Evolutionary conservation across 2,888 invertebrate genomes (phyloP).

Genomic region (Megaustenia siamemsis): DNA sequence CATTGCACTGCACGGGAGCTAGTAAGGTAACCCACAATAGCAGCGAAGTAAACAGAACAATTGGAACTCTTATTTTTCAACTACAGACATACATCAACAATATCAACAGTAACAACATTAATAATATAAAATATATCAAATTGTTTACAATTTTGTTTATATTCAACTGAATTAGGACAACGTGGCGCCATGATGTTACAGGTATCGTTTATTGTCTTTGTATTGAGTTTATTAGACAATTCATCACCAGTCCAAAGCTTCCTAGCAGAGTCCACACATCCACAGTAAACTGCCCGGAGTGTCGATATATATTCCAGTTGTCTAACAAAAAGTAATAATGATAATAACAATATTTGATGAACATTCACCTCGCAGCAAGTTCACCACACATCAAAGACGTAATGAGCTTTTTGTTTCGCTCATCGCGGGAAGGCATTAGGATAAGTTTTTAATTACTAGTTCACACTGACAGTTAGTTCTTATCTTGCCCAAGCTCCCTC

Average conservation of each 20-base stretch:
- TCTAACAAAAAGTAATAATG: not conserved
- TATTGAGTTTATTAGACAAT: not conserved
- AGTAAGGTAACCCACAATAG: too few species aligned
- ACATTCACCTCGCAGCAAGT: not conserved
- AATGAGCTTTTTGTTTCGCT: not conserved
- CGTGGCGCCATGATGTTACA: not conserved
- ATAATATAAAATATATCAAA: too few species aligned
- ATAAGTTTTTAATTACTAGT: constrained; percentile 16
- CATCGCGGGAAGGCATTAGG: not conserved
- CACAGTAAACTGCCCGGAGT: not conserved
- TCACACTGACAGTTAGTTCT: not conserved
- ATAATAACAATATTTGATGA: constrained; percentile 5
- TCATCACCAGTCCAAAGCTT: not conserved
- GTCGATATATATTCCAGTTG: not conserved
- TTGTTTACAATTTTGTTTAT: not conserved
- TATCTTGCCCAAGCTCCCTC: not conserved
- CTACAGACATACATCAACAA: too few species aligned
- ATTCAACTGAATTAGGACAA: not conserved
- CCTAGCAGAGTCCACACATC: not conserved
- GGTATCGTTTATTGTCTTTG: not conserved
- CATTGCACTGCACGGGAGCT: too few species aligned
- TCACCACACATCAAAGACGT: constrained; percentile 8
- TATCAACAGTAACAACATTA: too few species aligned
- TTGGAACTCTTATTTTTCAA: too few species aligned
- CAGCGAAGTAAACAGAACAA: too few species aligned